A percentile compares a stretch with the other conserved stretches of the same genome.
Evolutionary conservation across 2,113 vertebrate species (phyloP).

Genomic region (Myxocyprinus asiaticus): DNA sequence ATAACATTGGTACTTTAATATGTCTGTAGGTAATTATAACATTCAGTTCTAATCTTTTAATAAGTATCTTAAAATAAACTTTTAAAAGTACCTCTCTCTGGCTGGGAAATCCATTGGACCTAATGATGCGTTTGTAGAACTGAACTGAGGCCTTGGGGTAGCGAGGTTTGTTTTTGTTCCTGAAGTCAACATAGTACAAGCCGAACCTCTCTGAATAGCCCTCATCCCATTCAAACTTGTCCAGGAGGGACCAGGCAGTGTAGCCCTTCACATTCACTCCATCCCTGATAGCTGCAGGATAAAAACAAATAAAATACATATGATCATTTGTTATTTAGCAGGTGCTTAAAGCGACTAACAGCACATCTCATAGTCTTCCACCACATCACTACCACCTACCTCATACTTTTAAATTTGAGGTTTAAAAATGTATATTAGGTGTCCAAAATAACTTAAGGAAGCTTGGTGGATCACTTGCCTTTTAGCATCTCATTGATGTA

Average conservation of each 20-base stretch:
- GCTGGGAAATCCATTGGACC: conserved; percentile 87
- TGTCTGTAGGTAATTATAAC: too few relatives aligned
- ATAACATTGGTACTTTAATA: too few relatives aligned
- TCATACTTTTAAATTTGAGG: too few relatives aligned
- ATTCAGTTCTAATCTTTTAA: too few relatives aligned
- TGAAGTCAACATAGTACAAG: conserved; percentile 87
- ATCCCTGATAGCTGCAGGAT: conserved; percentile 83
- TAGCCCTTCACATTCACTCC: conserved; percentile 87
- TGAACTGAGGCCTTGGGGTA: conserved; percentile 89
- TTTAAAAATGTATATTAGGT: background rate
- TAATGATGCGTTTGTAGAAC: conserved; percentile 86
- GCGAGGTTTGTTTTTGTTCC: conserved; percentile 82
- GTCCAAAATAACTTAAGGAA: background rate
- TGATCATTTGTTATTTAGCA: too few relatives aligned
- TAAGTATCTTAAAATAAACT: too few relatives aligned
- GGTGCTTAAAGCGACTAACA: too few relatives aligned
- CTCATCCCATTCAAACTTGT: conserved; percentile 94
- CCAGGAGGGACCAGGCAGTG: conserved; percentile 91
- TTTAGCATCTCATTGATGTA: conserved; percentile 95
- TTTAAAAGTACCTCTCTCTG: conserved; percentile 80
- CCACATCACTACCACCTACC: too few relatives aligned
- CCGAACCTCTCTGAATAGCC: conserved; percentile 89
- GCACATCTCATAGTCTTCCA: too few relatives aligned
- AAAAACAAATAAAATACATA: background rate
- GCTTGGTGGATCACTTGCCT: conserved; percentile 72